Percentiles rank a stretch among this genome's conserved stretches.
phyloP scores from a whole-genome alignment of 2,113 vertebrate genomes.

The Solenodon paradoxus region DNA sequence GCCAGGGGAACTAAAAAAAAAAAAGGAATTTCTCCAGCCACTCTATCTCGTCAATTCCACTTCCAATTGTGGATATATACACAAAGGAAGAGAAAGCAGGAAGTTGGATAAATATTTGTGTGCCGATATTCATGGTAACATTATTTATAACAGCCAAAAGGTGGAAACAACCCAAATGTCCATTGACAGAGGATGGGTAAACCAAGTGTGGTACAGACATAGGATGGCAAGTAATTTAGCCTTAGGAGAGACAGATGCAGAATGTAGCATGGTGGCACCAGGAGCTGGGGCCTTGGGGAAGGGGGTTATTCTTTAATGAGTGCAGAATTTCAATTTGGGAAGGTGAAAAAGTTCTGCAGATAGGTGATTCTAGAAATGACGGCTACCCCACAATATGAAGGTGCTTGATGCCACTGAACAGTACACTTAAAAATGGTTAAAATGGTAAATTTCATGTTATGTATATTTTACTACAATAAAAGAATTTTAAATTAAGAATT shows the following conservation, averaged over 20 bases:
- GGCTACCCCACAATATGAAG: too few relatives aligned
- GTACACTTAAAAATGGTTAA: too few relatives aligned
- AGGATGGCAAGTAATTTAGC: neutral
- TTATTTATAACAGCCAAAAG: too few relatives aligned
- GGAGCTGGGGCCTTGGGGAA: too few relatives aligned
- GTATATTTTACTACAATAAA: too few relatives aligned
- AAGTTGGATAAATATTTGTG: neutral
- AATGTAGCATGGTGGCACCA: neutral
- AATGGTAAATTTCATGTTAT: too few relatives aligned
- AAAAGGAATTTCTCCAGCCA: neutral
- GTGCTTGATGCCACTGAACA: too few relatives aligned
- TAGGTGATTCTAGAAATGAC: too few relatives aligned
- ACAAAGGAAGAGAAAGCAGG: neutral
- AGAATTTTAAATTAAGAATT: neutral
- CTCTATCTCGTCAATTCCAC: neutral
- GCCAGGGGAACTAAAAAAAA: too few relatives aligned
- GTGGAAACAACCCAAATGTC: too few relatives aligned
- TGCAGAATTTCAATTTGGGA: too few relatives aligned
- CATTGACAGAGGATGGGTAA: neutral
- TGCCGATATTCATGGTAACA: neutral
- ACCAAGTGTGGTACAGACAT: neutral
- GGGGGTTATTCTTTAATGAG: too few relatives aligned
- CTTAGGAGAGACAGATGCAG: neutral
- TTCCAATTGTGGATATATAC: neutral
- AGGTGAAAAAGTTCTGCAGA: neutral